phyloP scores from a whole-genome alignment of 2,797 vertebrate species.

The Perdix hodgsoniae region DNA sequence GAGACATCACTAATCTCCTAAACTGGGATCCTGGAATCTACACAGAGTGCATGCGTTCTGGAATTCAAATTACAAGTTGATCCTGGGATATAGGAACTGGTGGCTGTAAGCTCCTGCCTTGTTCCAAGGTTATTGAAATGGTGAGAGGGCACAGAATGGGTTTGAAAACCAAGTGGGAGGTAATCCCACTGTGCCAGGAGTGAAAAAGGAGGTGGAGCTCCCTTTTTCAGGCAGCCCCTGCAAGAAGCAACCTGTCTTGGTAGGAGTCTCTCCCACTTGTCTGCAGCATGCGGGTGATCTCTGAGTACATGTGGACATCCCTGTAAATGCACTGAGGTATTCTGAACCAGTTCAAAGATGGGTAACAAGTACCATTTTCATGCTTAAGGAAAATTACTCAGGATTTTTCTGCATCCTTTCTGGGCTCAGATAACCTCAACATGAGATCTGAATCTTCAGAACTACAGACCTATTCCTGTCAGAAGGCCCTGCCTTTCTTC shows the following conservation, averaged over 20 bases:
- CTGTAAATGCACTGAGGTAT: background rate
- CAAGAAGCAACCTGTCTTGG: background rate
- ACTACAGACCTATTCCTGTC: rapidly evolving
- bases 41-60: background rate
- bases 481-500: too few species aligned
- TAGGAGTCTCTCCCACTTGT: background rate
- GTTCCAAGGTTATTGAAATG: background rate
- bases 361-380: background rate
- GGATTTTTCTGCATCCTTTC: background rate
- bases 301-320: background rate
- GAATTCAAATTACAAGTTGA: background rate
- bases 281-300: background rate
- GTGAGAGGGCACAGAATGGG: background rate
- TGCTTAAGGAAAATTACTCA: background rate
- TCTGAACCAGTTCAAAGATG: background rate
- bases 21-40: rapidly evolving
- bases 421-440: background rate
- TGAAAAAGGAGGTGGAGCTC: background rate
- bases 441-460: background rate
- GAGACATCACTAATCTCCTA: background rate
- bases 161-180: background rate
- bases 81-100: background rate
- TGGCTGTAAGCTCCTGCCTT: background rate
- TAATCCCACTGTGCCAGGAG: background rate
- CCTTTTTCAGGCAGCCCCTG: background rate